phyloP scores from a whole-genome alignment of 2,797 vertebrate genomes.

The Gymnothorax javanicus region DNA sequence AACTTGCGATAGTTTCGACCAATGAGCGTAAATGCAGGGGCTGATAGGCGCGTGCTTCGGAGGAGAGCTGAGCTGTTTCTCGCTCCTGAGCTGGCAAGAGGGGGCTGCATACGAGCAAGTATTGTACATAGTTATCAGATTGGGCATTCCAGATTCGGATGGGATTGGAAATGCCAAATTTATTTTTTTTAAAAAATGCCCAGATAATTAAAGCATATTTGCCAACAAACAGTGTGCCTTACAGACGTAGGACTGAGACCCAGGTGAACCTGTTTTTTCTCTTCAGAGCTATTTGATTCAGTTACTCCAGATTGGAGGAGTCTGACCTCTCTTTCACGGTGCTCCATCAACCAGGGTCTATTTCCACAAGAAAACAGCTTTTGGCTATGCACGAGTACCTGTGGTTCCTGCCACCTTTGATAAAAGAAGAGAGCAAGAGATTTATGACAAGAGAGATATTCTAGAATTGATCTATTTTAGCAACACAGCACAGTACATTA shows the following conservation, averaged over 20 bases:
- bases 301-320: slow-evolving; percentile 82
- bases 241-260: slow-evolving; percentile 48
- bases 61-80: too few species aligned
- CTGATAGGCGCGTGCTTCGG: too few species aligned
- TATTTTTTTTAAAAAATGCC: too few species aligned
- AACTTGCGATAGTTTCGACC: too few species aligned
- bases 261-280: slow-evolving; percentile 91
- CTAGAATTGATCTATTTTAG: background rate
- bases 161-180: too few species aligned
- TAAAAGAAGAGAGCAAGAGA: slow-evolving; percentile 51
- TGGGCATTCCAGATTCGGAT: too few species aligned
- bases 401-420: slow-evolving; percentile 81
- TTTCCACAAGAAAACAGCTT: slow-evolving; percentile 87
- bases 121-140: too few species aligned
- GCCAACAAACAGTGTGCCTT: background rate
- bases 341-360: slow-evolving; percentile 69
- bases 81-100: too few species aligned
- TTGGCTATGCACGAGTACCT: slow-evolving; percentile 86
- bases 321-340: slow-evolving; percentile 74
- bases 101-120: too few species aligned
- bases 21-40: too few species aligned
- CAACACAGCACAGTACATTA: background rate
- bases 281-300: slow-evolving; percentile 91
- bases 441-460: background rate
- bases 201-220: background rate